These are phyloP conservation scores for Glandiceps talaboti DNA, from an alignment of 53 echinoderm and acorn worm species.

Conservation along the genomic window DNA sequence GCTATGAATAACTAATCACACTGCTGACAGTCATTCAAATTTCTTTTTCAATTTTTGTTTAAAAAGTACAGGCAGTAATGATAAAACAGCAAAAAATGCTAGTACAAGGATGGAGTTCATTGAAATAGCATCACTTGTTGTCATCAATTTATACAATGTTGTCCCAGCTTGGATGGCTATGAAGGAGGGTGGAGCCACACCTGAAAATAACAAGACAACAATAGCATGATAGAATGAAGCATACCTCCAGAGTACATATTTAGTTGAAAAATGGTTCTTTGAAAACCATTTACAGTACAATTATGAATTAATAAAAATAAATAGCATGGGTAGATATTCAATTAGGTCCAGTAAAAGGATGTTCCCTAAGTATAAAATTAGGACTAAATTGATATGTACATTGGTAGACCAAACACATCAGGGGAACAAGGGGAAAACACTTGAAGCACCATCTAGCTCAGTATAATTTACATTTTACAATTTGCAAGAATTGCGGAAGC, in stretches of 20 bases:
- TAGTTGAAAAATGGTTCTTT: neutral
- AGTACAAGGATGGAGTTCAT: slow-evolving; percentile 81
- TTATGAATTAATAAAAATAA: neutral
- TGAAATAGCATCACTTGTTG: slow-evolving; percentile 73
- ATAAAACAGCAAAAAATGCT: slow-evolving; percentile 77
- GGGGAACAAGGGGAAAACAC: too few species aligned
- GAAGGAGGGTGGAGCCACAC: slow-evolving; percentile 91
- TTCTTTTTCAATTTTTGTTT: slow-evolving; percentile 66
- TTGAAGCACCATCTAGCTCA: too few species aligned
- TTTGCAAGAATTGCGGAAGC: too few species aligned
- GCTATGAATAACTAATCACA: too few species aligned
- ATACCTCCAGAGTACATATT: neutral
- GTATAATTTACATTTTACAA: too few species aligned
- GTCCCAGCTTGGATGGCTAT: slow-evolving; percentile 90
- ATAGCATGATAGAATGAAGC: too few species aligned
- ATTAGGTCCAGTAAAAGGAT: too few species aligned
- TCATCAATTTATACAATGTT: slow-evolving; percentile 73
- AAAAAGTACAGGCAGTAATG: slow-evolving; percentile 75
- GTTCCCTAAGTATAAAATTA: too few species aligned
- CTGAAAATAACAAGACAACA: slow-evolving; percentile 12
- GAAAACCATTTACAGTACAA: neutral
- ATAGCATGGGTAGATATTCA: neutral
- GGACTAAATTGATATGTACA: too few species aligned
- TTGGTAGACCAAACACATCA: too few species aligned
- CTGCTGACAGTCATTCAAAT: slow-evolving; percentile 89